Evolutionary conservation across 2,113 vertebrate genomes (phyloP).

Genomic region (Ammodytes marinus): DNA sequence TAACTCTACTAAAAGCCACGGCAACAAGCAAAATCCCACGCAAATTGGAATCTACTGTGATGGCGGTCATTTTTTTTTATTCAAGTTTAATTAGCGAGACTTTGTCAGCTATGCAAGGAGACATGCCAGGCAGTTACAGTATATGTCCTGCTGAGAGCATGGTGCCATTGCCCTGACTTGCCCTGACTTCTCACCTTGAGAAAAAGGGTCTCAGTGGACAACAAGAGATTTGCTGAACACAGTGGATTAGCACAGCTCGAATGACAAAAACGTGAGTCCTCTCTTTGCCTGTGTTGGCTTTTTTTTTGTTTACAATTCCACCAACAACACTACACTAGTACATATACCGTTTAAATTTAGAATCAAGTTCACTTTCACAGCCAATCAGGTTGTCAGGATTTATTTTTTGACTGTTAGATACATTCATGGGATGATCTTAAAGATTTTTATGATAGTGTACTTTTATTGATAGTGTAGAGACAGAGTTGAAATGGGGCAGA

Average conservation of each 20-base stretch:
- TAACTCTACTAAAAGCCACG: neutral
- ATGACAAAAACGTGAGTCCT: conserved; percentile 54
- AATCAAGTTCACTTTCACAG: conserved; percentile 2
- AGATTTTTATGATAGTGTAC: too few species aligned
- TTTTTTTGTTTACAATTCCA: conserved; percentile 3
- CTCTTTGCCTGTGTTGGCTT: conserved; percentile 9
- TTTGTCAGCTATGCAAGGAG: conserved; percentile 58
- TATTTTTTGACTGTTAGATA: conserved; percentile 18
- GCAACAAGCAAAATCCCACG: neutral
- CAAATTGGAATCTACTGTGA: conserved; percentile 26
- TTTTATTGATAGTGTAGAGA: too few species aligned
- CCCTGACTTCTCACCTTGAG: conserved; percentile 72
- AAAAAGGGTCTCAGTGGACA: conserved; percentile 49
- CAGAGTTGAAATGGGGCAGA: too few species aligned
- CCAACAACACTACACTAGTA: neutral
- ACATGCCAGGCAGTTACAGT: conserved; percentile 30
- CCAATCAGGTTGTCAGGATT: neutral
- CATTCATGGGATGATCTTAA: conserved; percentile 20
- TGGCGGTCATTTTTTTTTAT: conserved; percentile 41
- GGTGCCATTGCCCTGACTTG: conserved; percentile 54
- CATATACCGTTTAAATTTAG: neutral
- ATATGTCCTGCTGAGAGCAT: conserved; percentile 49
- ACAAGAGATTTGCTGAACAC: conserved; percentile 62
- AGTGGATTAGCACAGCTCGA: conserved; percentile 52
- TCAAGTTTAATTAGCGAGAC: conserved; percentile 53